These are phyloP conservation scores for Digitonthophagus gazella DNA, from an alignment of 2,888 invertebrate species.

Conservation along the genomic window DNA sequence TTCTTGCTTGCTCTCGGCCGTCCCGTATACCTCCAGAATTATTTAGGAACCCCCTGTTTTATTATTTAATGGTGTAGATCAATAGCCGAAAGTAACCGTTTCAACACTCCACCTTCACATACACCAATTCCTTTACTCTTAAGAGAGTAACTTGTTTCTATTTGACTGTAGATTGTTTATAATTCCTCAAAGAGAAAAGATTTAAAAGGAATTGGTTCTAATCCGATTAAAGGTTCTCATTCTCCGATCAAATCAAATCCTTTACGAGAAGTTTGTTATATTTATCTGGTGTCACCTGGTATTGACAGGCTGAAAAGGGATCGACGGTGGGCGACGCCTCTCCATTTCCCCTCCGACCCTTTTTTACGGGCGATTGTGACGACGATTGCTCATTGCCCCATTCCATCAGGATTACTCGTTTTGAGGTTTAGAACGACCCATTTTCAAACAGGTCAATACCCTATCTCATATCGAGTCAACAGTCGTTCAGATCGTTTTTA, in stretches of 20 bases:
- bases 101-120: not conserved
- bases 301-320: constrained; percentile 35
- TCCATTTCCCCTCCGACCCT: not conserved
- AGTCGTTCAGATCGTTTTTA: no score
- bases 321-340: constrained; percentile 20
- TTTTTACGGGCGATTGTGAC: not conserved
- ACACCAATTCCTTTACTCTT: no score
- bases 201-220: no score
- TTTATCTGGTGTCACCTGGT: constrained; percentile 36
- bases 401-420: no score
- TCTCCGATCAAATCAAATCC: constrained; percentile 20
- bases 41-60: not conserved
- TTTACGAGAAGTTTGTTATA: constrained; percentile 30
- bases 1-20: not conserved
- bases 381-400: no score
- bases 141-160: no score
- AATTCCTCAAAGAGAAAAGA: no score
- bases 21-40: not conserved
- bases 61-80: not conserved
- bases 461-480: no score
- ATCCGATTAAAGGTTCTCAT: no score
- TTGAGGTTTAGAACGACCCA: no score
- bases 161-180: no score
- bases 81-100: not conserved
- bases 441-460: no score